Percentiles rank a stretch among this genome's conserved stretches.
Conservation (phyloP, 1,140 invertebrate genomes). For the Trachymyrmex cornetzi region DNA sequence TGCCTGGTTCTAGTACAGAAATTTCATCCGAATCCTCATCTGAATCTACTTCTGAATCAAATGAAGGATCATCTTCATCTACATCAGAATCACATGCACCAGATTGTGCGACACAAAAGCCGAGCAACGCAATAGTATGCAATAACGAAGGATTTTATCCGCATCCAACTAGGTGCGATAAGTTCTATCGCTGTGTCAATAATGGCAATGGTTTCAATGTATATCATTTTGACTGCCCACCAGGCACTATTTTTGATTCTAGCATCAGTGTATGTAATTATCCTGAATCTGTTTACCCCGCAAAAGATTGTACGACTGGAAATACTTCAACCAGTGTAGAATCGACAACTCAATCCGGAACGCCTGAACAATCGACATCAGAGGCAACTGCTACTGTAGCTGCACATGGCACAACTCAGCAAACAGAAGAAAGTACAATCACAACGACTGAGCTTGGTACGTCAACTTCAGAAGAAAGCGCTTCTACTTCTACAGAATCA, state of each 20-base stretch:
- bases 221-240: conserved; percentile 86
- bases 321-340: conserved; percentile 66
- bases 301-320: conserved; percentile 82
- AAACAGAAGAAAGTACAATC: conserved; percentile 67
- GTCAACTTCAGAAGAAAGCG: conserved; percentile 42
- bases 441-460: conserved; percentile 31
- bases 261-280: conserved; percentile 87
- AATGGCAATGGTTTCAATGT: conserved; percentile 89
- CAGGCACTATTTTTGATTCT: conserved; percentile 88
- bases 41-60: conserved; percentile 20
- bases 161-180: conserved; percentile 89
- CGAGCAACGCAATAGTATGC: conserved; percentile 83
- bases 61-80: conserved; percentile 57
- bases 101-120: conserved; percentile 68
- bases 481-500: conserved; percentile 76
- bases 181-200: conserved; percentile 91
- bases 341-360: conserved; percentile 52
- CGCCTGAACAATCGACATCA: conserved; percentile 55
- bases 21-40: conserved; percentile 36
- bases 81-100: conserved; percentile 40
- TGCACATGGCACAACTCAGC: conserved; percentile 66
- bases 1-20: conserved; percentile 56
- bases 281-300: conserved; percentile 86
- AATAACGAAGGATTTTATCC: conserved; percentile 89
- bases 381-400: conserved; percentile 65